Evolutionary conservation across 2,888 invertebrate species (phyloP).

Genomic region (Eilema depressum): DNA sequence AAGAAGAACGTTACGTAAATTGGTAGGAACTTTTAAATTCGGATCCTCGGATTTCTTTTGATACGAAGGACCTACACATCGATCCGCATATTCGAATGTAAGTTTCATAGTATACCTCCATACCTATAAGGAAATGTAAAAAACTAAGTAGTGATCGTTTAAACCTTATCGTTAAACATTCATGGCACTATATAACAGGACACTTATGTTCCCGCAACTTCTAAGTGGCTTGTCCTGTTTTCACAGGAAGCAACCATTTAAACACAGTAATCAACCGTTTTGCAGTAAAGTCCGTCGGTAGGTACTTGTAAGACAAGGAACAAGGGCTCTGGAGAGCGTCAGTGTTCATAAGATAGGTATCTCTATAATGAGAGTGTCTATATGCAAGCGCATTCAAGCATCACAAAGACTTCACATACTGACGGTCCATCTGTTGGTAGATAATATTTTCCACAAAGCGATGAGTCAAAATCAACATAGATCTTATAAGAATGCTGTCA

Average conservation of each 20-base stretch:
- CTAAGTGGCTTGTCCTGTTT: slow-evolving; percentile 37
- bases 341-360: slow-evolving; percentile 37
- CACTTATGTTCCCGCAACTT: slow-evolving; percentile 26
- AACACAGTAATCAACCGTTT: slow-evolving; percentile 27
- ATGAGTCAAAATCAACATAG: slow-evolving; percentile 21
- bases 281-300: slow-evolving; percentile 18
- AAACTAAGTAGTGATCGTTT: slow-evolving; percentile 23
- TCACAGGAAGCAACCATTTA: slow-evolving; percentile 37
- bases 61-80: too few relatives aligned
- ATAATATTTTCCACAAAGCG: slow-evolving; percentile 12
- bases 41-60: too few relatives aligned
- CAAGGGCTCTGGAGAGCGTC: slow-evolving; percentile 20
- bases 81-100: too few relatives aligned
- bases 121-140: neutral
- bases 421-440: slow-evolving; percentile 27
- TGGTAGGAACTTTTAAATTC: too few relatives aligned
- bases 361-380: slow-evolving; percentile 26
- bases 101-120: too few relatives aligned
- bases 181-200: slow-evolving; percentile 24
- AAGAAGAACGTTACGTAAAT: too few relatives aligned
- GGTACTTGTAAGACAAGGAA: slow-evolving; percentile 17
- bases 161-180: slow-evolving; percentile 35
- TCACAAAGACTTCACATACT: slow-evolving; percentile 30
- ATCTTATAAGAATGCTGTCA: slow-evolving; percentile 8
- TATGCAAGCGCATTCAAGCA: slow-evolving; percentile 35